Evolutionary conservation across 1,140 invertebrate genomes (phyloP).

Genomic region (Pseudachorutes palmiensis): DNA sequence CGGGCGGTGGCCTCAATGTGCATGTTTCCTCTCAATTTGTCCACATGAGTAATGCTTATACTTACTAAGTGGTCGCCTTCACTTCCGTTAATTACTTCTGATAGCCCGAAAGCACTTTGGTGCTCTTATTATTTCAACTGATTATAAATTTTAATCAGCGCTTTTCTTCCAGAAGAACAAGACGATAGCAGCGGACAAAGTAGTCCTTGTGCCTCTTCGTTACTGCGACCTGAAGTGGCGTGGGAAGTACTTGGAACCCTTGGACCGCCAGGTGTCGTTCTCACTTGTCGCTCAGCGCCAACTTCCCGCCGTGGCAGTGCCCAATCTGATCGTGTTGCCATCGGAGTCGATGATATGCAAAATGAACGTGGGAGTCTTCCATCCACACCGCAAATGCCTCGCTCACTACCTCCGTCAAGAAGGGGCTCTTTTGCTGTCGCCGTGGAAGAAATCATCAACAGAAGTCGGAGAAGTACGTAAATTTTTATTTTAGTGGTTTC

Average conservation of each 20-base stretch:
- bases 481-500: conserved; percentile 3
- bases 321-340: conserved; percentile 35
- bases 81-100: background rate
- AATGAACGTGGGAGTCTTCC: conserved; percentile 34
- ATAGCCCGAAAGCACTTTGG: background rate
- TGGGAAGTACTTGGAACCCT: conserved; percentile 37
- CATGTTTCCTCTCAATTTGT: background rate
- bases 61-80: background rate
- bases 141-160: background rate
- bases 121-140: background rate
- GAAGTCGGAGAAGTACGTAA: conserved; percentile 33
- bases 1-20: too few species aligned
- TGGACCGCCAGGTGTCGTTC: conserved; percentile 33
- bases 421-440: conserved; percentile 38
- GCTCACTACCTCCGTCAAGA: conserved; percentile 36
- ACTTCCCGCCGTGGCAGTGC: conserved; percentile 36
- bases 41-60: background rate
- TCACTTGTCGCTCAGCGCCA: conserved; percentile 35
- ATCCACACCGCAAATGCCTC: conserved; percentile 34
- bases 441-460: conserved; percentile 38
- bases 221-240: conserved; percentile 37
- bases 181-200: conserved; percentile 37
- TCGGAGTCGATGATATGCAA: conserved; percentile 28
- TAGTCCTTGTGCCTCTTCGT: conserved; percentile 36
- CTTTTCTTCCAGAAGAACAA: conserved; percentile 35